Evolutionary conservation across 1,140 invertebrate genomes (phyloP), one percentile per base, ranked within the genome.

Genomic region (Saccostrea echinata): DNA sequence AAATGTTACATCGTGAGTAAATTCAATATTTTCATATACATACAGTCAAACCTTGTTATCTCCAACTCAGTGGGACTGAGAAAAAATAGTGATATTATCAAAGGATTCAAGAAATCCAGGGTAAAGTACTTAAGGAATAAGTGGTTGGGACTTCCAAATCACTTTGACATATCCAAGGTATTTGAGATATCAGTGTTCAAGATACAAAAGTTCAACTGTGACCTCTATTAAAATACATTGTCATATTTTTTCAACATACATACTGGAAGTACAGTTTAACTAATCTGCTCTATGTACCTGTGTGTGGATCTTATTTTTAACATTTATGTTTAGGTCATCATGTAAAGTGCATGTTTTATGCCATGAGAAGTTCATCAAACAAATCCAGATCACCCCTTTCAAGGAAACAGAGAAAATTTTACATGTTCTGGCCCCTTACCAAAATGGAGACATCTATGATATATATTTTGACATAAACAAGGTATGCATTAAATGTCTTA

Each of bases 1-100:
- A 84, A 88, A 12, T 86, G 90, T 43, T 53, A 84, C 27, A 24
- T 35, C 9, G 33, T 88, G 52, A 82, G n/a, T 21, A 64, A 64
- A 57, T 57, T 21, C 21, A 16, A 18, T 61, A 61, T 21, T 61
- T 18, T 21, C 55, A 6, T 21, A 4, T 21, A n/a, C n/a, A 61
- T 61, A 61, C n/a, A 21, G 0, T 61, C n/a, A n/a, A 61, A 3
- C 43, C 4, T 61, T 61, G 55, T 61, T 61, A 61, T 61, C 55
- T 0, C n/a, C 6, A 61, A 61, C 8, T 21, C 55, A 21, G 55
- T 18, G 4, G 16, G n/a, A 18, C 55, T 21, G 18, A n/a, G 18
- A 43, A 43, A 43, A 43, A 8, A 43, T 9, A 0, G 0, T 9
- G 9, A 43, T 4, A 43, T n/a, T 43, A 43, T 43, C 4, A 4